phyloP scores from a whole-genome alignment of 2,113 vertebrate species.

The Prunella himalayana region DNA sequence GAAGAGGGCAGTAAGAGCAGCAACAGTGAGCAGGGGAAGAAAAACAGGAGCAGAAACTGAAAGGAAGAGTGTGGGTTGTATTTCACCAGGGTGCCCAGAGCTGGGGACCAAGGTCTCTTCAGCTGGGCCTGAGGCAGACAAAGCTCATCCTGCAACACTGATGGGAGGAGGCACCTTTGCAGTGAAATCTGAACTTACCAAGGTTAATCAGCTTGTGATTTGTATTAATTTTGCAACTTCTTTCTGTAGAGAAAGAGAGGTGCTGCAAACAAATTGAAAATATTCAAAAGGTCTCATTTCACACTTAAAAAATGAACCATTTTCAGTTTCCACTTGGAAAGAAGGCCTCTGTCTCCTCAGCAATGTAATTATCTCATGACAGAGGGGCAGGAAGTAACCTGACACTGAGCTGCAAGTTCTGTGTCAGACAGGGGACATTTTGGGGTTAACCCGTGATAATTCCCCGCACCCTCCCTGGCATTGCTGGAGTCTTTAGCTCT shows the following conservation, averaged over 20 bases:
- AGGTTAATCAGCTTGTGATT: neutral
- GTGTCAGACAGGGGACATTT: neutral
- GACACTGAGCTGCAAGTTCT: neutral
- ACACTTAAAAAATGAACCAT: neutral
- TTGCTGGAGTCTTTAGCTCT: neutral
- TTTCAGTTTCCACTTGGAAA: neutral
- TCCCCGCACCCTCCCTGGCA: neutral
- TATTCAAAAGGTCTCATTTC: neutral
- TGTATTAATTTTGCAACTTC: neutral
- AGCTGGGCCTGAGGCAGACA: neutral
- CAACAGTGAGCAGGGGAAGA: fast-evolving
- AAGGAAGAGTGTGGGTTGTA: neutral
- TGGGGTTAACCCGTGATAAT: neutral
- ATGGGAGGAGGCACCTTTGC: neutral
- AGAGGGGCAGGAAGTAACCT: neutral
- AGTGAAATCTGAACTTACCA: neutral
- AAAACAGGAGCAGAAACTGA: neutral
- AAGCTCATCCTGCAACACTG: neutral
- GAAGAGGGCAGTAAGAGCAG: neutral
- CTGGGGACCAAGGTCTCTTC: neutral
- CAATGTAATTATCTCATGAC: neutral
- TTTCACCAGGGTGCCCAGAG: neutral
- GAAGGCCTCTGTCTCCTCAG: neutral
- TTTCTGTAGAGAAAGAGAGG: neutral
- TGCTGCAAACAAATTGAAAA: neutral